phyloP scores from a whole-genome alignment of 1,140 invertebrate genomes.

The Arctopsyche grandis region DNA sequence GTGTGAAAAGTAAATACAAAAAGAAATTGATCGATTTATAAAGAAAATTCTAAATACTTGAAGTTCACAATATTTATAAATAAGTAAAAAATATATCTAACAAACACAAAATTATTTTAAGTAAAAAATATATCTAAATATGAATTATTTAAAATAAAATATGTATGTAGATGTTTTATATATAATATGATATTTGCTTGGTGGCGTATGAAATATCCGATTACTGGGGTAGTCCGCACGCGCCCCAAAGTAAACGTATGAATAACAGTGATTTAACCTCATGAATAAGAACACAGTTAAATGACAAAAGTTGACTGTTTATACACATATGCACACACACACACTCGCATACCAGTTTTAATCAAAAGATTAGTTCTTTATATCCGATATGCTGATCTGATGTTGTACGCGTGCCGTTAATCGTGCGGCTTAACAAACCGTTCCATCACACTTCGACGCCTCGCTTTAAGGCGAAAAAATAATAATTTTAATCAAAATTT shows the following conservation, averaged over 20 bases:
- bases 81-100: no score
- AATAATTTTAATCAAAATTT: background rate
- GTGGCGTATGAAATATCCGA: conserved; percentile 19
- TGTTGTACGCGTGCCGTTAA: conserved; percentile 47
- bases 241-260: conserved; percentile 30
- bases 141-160: no score
- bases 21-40: background rate
- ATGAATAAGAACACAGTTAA: conserved; percentile 41
- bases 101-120: no score
- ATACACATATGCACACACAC: background rate
- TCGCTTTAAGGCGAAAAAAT: conserved; percentile 2
- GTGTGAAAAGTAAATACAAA: conserved; percentile 44
- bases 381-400: conserved; percentile 46
- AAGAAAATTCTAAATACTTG: no score
- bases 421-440: conserved; percentile 44
- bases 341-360: conserved; percentile 19
- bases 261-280: conserved; percentile 37
- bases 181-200: background rate
- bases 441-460: conserved; percentile 26
- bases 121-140: no score
- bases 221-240: conserved; percentile 28
- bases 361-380: conserved; percentile 45
- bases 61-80: no score
- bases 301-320: conserved; percentile 26
- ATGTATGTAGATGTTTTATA: background rate